Evolutionary conservation across 2,113 vertebrate species (phyloP).

Genomic region (Scomber colias): DNA sequence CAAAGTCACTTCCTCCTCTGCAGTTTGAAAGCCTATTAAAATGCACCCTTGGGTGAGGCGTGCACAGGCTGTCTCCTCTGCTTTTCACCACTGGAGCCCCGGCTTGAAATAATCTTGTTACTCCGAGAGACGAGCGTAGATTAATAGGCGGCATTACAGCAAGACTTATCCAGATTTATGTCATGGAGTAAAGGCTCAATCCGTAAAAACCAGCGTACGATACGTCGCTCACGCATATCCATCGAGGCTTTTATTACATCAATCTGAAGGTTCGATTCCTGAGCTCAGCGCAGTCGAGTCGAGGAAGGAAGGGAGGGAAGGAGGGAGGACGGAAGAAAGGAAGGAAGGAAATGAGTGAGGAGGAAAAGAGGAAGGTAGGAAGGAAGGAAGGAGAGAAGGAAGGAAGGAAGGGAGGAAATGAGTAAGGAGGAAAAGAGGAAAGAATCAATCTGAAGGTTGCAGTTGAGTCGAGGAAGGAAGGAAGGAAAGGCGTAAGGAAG

Average conservation of each 20-base stretch:
- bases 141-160: conserved; percentile 69
- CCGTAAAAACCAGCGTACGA: conserved; percentile 44
- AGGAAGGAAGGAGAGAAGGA: too few species aligned
- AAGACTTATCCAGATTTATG: conserved; percentile 70
- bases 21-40: conserved; percentile 76
- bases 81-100: conserved; percentile 52
- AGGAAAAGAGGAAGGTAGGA: too few species aligned
- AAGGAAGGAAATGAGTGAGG: too few species aligned
- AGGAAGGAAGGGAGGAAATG: too few species aligned
- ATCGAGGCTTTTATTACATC: conserved; percentile 38
- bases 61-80: conserved; percentile 67
- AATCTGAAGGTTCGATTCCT: conserved; percentile 6
- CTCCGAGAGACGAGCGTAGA: conserved; percentile 58
- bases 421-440: too few species aligned
- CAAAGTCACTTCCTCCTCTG: conserved; percentile 71
- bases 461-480: too few species aligned
- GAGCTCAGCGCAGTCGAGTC: too few species aligned
- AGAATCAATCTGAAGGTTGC: too few species aligned
- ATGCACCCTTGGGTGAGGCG: conserved; percentile 72
- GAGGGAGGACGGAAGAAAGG: too few species aligned
- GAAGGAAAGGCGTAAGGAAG: too few species aligned
- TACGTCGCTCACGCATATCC: conserved; percentile 29
- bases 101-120: conserved; percentile 79
- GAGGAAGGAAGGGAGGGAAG: too few species aligned
- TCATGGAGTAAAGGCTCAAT: conserved; percentile 60